These are phyloP conservation scores for Scopus umbretta DNA, from an alignment of 2,113 vertebrate genomes.

Conservation along the genomic window DNA sequence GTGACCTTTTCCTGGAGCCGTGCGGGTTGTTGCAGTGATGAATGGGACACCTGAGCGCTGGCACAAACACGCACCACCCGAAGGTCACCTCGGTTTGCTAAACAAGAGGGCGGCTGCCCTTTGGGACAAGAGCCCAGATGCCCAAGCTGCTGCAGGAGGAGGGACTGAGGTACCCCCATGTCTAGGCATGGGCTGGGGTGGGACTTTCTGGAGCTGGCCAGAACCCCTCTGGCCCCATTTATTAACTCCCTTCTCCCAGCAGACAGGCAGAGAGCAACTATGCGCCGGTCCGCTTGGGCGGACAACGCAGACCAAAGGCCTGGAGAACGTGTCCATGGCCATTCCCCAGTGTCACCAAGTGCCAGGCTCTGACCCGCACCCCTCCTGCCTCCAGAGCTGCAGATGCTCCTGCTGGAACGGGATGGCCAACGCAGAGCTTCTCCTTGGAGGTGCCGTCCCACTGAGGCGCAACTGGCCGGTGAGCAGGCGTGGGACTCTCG, in stretches of 20 bases:
- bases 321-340: fast-evolving
- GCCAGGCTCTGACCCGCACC: neutral
- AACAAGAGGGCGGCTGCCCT: neutral
- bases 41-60: neutral
- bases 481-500: fast-evolving
- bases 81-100: neutral
- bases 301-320: neutral
- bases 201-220: neutral
- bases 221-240: neutral
- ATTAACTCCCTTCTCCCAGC: neutral
- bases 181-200: neutral
- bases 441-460: fast-evolving
- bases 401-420: fast-evolving
- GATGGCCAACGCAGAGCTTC: fast-evolving
- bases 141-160: neutral
- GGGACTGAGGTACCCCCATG: neutral
- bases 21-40: neutral
- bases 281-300: fast-evolving
- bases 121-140: fast-evolving
- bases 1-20: conserved; percentile 36
- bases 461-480: fast-evolving
- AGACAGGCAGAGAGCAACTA: neutral
- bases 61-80: neutral
- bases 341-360: fast-evolving
- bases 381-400: neutral